Percentiles rank a stretch among this genome's conserved stretches.
These are phyloP conservation scores for Drosophila niveifrons DNA, from an alignment of 2,888 invertebrate species.

Conservation along the genomic window DNA sequence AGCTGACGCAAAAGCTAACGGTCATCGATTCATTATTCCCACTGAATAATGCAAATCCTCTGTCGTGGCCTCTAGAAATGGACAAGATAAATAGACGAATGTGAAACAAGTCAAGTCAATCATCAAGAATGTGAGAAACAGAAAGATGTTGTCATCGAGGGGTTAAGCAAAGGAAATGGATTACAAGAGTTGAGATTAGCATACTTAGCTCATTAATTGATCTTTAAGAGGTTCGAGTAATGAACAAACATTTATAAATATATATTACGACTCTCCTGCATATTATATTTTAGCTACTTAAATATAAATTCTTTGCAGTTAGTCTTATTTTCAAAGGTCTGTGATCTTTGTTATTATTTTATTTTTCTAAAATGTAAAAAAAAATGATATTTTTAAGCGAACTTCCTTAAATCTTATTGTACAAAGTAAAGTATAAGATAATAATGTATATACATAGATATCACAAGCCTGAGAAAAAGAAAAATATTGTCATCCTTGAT, in stretches of 20 bases:
- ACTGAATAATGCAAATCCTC: constrained; percentile 70
- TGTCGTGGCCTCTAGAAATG: constrained; percentile 44
- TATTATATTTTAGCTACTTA: too few relatives aligned
- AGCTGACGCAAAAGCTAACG: constrained; percentile 73
- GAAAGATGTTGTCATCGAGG: neutral
- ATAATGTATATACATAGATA: too few relatives aligned
- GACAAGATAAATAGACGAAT: constrained; percentile 32
- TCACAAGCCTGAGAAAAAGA: too few relatives aligned
- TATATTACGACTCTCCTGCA: too few relatives aligned
- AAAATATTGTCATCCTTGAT: too few relatives aligned
- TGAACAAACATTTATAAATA: neutral
- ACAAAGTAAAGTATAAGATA: too few relatives aligned
- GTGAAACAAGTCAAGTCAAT: constrained; percentile 17
- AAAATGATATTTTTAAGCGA: too few relatives aligned
- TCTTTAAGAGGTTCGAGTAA: neutral
- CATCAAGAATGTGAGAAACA: neutral
- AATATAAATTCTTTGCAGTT: too few relatives aligned
- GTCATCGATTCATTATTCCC: constrained; percentile 79
- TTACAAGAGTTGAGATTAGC: neutral
- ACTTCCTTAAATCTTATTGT: too few relatives aligned
- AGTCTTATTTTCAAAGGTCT: too few relatives aligned
- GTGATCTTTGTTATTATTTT: too few relatives aligned
- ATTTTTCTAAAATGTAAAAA: too few relatives aligned
- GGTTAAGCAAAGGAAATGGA: neutral
- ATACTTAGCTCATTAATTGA: neutral